Base-by-base conservation (phyloP, 2,888 invertebrate species). In the Syritta pipiens region DNA sequence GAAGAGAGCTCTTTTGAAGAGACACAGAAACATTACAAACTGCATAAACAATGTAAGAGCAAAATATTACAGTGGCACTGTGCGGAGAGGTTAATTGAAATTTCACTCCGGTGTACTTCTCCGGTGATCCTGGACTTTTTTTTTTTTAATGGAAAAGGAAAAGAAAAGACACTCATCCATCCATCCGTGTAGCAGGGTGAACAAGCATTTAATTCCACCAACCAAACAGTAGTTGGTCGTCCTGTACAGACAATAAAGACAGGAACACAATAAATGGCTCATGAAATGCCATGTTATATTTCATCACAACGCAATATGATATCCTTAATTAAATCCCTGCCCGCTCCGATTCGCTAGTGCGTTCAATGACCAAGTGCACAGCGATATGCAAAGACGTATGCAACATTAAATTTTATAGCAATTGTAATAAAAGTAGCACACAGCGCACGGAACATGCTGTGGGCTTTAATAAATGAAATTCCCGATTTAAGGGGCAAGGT, bases 281-380 rank as follows among this genome's bases (percentile, higher is more conserved):
- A 44, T 62, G 69, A 60, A 60, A 71, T 60, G 44, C 51, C 42
- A 60, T 62, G 20, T 26, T 49, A 53, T 71, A 44, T 44, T 60
- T 60, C 51, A 60, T 59, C 49, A 19, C 69, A 60, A 37, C 24
- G 60, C 69, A 71, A 71, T 71, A 62, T 60, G 51, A 71, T 60
- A 60, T 71, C 51, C 53, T 53, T 71, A 71, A 71, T 71, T 71
- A 71, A 71, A 69, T 59, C 32, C 68, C 48, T 59, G 59, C 14
- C 49, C 49, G 3, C 20, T 37, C 9, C 22, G 12, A 5, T 4
- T 14, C 12, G 42, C 4, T 12, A 17, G 9, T 14, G 12, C n/a
- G 3, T 4, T 9, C 9, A 7, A 17, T 44, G 44, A 4, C 10
- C 9, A n/a, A 22, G 28, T 28, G 1, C 44, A 46, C 10, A 32